Base-by-base conservation (phyloP, 2,113 vertebrate species). In the Lasiurus cinereus region DNA sequence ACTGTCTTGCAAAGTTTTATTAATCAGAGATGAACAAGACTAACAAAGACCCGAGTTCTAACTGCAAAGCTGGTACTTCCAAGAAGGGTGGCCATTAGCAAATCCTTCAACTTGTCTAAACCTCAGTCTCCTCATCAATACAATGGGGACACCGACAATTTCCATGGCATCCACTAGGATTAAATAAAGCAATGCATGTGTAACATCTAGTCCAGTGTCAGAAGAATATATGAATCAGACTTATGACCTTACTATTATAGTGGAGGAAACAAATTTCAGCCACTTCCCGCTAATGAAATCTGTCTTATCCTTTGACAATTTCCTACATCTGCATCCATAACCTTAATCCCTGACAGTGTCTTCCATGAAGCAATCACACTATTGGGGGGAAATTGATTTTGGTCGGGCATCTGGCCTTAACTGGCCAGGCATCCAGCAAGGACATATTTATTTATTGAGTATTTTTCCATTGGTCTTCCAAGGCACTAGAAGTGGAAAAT, bases 1-100 rank as follows among this genome's bases (percentile, higher is more conserved):
- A 36, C 43, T 85, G 12, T 11, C 2, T 19, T 12, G 10, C 50
- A 86, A 83, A 66, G 4, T 0, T 43, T 29, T 70, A 73, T 87
- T 70, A 59, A 18, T 31, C 24, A 80, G 6, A 70, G 3, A 66
- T 56, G 62, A 92, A 52, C 1, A 92, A 52, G 46, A 72, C 9
- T 70, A 22, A 88, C 21, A 18, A 73, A 96, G 87, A 94, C 27
- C 18, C n/a, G 56, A 36, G 1, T 83, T 97, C 50, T 36, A 54
- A 91, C 22, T 85, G 31, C 36, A 87, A 77, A 72, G 84, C 27
- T 24, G 24, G 48, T 36, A 62, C 8, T 62, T 73, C 48, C 56
- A 93, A 94, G 31, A 59, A 59, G 16, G 69, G 46, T 50, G 19
- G 84, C 43, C 27, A 13, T 50, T 50, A 83, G 31, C 29, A 93